phyloP scores from a whole-genome alignment of 2,888 invertebrate genomes.

The Ryuthela nishihirai region DNA sequence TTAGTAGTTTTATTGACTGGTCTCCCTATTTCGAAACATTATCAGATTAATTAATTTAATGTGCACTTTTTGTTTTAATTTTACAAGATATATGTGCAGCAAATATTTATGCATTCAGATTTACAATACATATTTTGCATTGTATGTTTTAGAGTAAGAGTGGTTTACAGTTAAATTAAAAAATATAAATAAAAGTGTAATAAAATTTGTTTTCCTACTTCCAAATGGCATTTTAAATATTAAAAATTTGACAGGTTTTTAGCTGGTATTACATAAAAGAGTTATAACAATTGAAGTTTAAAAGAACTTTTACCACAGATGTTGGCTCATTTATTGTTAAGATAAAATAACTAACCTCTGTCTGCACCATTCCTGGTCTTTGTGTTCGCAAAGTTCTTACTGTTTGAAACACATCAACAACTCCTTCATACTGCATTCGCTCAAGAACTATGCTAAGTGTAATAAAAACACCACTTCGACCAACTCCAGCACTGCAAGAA shows the following conservation, averaged over 20 bases:
- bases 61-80: too few relatives aligned
- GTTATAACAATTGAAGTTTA: not conserved
- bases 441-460: conserved; percentile 96
- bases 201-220: not conserved
- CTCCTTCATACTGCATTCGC: conserved; percentile 97
- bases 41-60: too few relatives aligned
- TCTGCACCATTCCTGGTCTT: conserved; percentile 98
- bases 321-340: too few relatives aligned
- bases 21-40: too few relatives aligned
- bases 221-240: not conserved
- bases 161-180: too few relatives aligned
- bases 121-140: too few relatives aligned
- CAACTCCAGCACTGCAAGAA: conserved; percentile 35
- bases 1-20: too few relatives aligned
- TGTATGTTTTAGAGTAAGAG: too few relatives aligned
- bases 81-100: too few relatives aligned
- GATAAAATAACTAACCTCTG: conserved; percentile 63
- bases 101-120: too few relatives aligned
- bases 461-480: conserved; percentile 94
- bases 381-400: conserved; percentile 97
- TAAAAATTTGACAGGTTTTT: not conserved
- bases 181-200: not conserved
- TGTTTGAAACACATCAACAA: conserved; percentile 98
- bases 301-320: not conserved
- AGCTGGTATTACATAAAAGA: not conserved